Percentiles rank a stretch among this genome's conserved stretches.
Evolutionary conservation across 1,140 invertebrate genomes (phyloP).

Genomic region (Drosophila equinoxialis): DNA sequence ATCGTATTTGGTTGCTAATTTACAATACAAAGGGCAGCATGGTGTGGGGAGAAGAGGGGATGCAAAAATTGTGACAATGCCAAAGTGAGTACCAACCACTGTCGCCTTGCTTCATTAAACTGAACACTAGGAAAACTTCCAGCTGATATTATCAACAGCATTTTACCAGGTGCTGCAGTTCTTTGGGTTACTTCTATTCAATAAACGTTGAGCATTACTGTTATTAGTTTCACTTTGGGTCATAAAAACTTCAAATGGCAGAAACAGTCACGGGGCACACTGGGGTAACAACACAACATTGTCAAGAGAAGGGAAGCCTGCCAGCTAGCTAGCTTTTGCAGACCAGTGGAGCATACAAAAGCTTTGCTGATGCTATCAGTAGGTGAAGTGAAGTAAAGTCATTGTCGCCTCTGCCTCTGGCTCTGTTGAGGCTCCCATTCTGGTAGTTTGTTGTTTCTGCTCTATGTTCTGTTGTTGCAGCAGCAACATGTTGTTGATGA

Average conservation of each 20-base stretch:
- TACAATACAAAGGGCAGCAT: too few relatives aligned
- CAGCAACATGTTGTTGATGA: slow-evolving; percentile 75
- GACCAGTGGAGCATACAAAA: slow-evolving; percentile 28
- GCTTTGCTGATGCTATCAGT: slow-evolving; percentile 64
- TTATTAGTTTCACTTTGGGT: slow-evolving; percentile 72
- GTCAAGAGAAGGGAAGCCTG: slow-evolving; percentile 22
- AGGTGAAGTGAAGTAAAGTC: slow-evolving; percentile 18
- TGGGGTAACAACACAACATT: slow-evolving; percentile 50
- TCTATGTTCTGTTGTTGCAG: too few relatives aligned
- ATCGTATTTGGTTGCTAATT: neutral
- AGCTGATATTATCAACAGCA: slow-evolving; percentile 11
- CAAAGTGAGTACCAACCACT: slow-evolving; percentile 23
- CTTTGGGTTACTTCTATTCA: slow-evolving; percentile 49
- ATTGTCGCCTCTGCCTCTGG: slow-evolving; percentile 34
- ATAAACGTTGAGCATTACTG: slow-evolving; percentile 72
- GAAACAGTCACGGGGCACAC: slow-evolving; percentile 33
- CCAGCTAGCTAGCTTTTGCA: slow-evolving; percentile 16
- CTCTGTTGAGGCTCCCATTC: neutral
- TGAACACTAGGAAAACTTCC: slow-evolving; percentile 46
- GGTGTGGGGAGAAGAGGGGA: neutral
- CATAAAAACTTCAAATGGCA: slow-evolving; percentile 64
- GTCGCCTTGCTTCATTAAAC: slow-evolving; percentile 64
- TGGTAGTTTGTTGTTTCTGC: slow-evolving; percentile 5
- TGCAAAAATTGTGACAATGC: slow-evolving; percentile 21
- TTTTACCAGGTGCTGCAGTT: slow-evolving; percentile 21